Base-by-base conservation (phyloP, 2,888 invertebrate genomes). In the Asteroscopus sphinx region DNA sequence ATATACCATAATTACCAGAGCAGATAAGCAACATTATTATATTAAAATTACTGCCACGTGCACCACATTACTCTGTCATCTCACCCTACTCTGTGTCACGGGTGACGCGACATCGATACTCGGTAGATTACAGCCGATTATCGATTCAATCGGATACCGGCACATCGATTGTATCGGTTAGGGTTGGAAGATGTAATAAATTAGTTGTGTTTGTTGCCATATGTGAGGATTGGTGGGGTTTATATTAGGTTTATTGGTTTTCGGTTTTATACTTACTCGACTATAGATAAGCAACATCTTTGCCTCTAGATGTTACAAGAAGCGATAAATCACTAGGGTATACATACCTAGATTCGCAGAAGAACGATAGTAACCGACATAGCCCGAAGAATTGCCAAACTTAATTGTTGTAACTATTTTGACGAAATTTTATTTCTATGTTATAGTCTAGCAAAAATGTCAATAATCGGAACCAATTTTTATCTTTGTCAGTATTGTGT, bases 121-220 rank as follows among this genome's bases (percentile, higher is more conserved):
- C 55, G 77, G 72, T 68, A 76, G 84, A 87, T 88, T 90, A 88
- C 83, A 82, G 75, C 71, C 77, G 83, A 88, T 89, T 82, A 89
- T 88, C 85, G 86, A 86, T 87, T 81, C 77, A 81, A 85, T 85
- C 82, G 77, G 68, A 76, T 76, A 66, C 71, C 70, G 64, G 37
- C 62, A 62, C 65, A 62, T 55, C 55, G 67, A 61, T 64, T 57
- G 37, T 49, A 64, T 63, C 59, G 44, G 57, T 68, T 72, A 63
- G 69, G 77, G 62, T 64, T 51, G 64, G 39, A 47, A 72, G 54
- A 58, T 57, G 68, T 67, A 65, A 71, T 71, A 53, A 67, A 76
- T 73, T 65, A 61, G 65, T 60, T 53, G 62, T 54, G 39, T 68
- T 58, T 46, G 48, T 54, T 54, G 73, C 76, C 73, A 72, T 72